phyloP scores from a whole-genome alignment of 1,140 invertebrate genomes.

The Conopomorpha cramerella region DNA sequence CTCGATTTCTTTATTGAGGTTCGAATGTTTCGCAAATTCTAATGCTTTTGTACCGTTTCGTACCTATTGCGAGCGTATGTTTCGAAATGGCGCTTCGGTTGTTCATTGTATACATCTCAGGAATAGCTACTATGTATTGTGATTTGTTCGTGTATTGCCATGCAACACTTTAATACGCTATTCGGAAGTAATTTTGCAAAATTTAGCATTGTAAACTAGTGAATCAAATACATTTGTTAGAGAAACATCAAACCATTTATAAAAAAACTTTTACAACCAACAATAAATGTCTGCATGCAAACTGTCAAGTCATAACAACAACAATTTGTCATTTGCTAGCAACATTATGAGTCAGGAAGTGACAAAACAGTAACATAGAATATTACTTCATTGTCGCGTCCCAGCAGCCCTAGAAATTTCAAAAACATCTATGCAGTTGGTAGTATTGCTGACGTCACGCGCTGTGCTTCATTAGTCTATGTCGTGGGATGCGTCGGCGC shows the following conservation, averaged over 20 bases:
- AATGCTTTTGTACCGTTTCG: not conserved
- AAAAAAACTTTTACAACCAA: not conserved
- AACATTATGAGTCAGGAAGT: not conserved
- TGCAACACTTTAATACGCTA: not conserved
- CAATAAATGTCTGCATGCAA: not conserved
- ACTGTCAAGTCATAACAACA: not conserved
- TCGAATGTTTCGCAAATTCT: not conserved
- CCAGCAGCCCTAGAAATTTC: not conserved
- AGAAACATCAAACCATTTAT: not conserved
- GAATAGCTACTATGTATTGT: too few relatives aligned
- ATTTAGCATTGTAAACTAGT: not conserved
- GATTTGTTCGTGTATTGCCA: not conserved
- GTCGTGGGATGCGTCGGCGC: constrained; percentile 8
- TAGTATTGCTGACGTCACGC: constrained; percentile 48
- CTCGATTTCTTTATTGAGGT: constrained; percentile 23
- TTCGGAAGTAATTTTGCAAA: not conserved
- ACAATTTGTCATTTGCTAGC: too few relatives aligned
- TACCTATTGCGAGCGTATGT: too few relatives aligned
- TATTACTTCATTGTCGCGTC: not conserved
- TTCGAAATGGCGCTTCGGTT: too few relatives aligned
- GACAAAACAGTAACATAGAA: not conserved
- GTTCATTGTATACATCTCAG: too few relatives aligned
- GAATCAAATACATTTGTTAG: not conserved
- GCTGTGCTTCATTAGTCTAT: constrained; percentile 34
- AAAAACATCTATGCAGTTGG: constrained; percentile 12